Conservation (phyloP, 53 echinoderm and acorn worm species). For the Zoroaster sp. region DNA sequence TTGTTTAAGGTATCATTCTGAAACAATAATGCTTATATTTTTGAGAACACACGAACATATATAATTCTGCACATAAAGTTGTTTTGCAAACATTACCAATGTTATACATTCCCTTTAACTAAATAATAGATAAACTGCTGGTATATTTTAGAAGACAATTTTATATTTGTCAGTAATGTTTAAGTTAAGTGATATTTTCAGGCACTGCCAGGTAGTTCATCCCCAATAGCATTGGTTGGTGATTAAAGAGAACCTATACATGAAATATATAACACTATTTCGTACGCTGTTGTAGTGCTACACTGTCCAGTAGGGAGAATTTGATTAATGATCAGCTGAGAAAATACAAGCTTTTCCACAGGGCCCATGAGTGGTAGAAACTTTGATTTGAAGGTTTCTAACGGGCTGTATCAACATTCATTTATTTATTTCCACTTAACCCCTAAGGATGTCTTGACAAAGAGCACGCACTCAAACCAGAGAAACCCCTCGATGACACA, state of each 20-base stretch:
- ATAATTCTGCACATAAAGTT: too few species aligned
- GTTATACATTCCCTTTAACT: too few species aligned
- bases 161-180: neutral
- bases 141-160: neutral
- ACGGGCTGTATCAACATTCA: conserved; percentile 31
- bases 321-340: conserved; percentile 37
- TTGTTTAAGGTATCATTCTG: too few species aligned
- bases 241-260: neutral
- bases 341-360: neutral
- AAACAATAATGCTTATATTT: too few species aligned
- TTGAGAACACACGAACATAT: too few species aligned
- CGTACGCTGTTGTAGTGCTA: neutral
- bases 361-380: neutral
- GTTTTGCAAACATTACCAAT: too few species aligned
- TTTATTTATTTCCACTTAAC: conserved; percentile 1
- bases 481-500: neutral
- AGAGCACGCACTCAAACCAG: neutral
- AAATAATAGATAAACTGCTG: too few species aligned
- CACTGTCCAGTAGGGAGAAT: neutral
- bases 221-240: neutral
- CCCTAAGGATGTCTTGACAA: neutral
- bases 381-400: conserved; percentile 8
- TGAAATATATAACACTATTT: neutral
- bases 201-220: neutral
- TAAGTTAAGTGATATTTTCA: neutral